These are phyloP conservation scores for Drosophila triauraria DNA, from an alignment of 1,140 invertebrate genomes.

Conservation along the genomic window DNA sequence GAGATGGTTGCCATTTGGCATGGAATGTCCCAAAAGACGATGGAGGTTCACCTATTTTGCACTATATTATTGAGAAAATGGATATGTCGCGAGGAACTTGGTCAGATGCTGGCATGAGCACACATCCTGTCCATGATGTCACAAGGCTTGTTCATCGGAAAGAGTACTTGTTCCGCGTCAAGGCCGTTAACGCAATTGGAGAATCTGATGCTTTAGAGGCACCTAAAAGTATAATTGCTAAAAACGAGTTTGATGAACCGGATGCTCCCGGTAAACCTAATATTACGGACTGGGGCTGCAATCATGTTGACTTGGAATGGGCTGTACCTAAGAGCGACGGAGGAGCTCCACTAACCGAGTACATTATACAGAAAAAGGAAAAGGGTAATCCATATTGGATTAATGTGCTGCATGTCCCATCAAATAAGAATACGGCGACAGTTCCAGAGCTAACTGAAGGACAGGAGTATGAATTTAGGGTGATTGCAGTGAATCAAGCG, in stretches of 20 bases:
- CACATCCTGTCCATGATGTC: slow-evolving; percentile 93
- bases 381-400: slow-evolving; percentile 97
- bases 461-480: slow-evolving; percentile 98
- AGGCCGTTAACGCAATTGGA: slow-evolving; percentile 97
- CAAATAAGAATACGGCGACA: slow-evolving; percentile 91
- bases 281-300: slow-evolving; percentile 96
- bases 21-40: slow-evolving; percentile 95
- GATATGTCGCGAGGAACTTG: slow-evolving; percentile 97
- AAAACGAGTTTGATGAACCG: slow-evolving; percentile 97
- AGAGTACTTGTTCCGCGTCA: slow-evolving; percentile 96
- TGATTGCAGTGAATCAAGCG: slow-evolving; percentile 97
- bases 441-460: slow-evolving; percentile 96
- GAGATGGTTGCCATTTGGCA: slow-evolving; percentile 94
- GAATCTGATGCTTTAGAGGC: slow-evolving; percentile 96
- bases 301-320: slow-evolving; percentile 97
- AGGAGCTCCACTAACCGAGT: slow-evolving; percentile 96
- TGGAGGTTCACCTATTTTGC: slow-evolving; percentile 96
- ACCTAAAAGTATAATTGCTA: slow-evolving; percentile 94
- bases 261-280: slow-evolving; percentile 95
- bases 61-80: slow-evolving; percentile 99
- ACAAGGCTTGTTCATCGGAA: slow-evolving; percentile 95
- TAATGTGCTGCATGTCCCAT: slow-evolving; percentile 94
- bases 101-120: slow-evolving; percentile 96
- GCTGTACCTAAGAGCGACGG: slow-evolving; percentile 94
- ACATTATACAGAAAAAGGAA: slow-evolving; percentile 98